Evolutionary conservation across 2,797 vertebrate genomes (phyloP).

Genomic region (Oryzias dopingdopingensis): DNA sequence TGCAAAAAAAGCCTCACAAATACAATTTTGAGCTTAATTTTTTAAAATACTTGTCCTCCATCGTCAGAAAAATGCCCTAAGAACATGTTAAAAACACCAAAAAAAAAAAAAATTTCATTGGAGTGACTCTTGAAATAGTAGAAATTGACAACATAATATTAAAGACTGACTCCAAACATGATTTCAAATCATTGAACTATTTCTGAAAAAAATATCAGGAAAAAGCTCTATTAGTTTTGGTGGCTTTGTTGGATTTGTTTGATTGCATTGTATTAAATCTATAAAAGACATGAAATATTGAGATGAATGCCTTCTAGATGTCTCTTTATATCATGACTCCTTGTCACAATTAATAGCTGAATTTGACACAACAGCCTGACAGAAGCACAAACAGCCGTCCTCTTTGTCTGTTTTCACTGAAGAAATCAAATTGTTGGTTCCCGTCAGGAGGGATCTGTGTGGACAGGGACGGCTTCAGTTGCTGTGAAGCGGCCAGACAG

Average conservation of each 20-base stretch:
- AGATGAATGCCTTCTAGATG: neutral
- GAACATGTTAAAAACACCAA: too few species aligned
- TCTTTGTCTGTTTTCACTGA: neutral
- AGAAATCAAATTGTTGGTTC: slow-evolving; percentile 7
- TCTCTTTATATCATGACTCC: neutral
- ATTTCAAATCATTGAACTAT: too few species aligned
- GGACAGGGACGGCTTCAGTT: neutral
- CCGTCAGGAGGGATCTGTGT: neutral
- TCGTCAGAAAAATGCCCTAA: too few species aligned
- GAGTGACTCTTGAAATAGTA: too few species aligned
- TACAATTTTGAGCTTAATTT: too few species aligned
- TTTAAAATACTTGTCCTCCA: too few species aligned
- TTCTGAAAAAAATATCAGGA: too few species aligned
- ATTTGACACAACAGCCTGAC: slow-evolving; percentile 2
- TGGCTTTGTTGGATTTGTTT: neutral
- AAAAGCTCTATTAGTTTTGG: too few species aligned
- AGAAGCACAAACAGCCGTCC: slow-evolving; percentile 2
- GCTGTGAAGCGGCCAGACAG: slow-evolving; percentile 20
- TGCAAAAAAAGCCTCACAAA: too few species aligned
- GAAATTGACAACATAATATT: too few species aligned
- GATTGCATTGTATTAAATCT: neutral
- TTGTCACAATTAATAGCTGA: neutral
- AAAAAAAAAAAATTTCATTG: too few species aligned
- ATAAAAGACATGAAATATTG: neutral
- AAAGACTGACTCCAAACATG: too few species aligned